Conservation (phyloP, 1,140 invertebrate species). For the Venturia canescens region DNA sequence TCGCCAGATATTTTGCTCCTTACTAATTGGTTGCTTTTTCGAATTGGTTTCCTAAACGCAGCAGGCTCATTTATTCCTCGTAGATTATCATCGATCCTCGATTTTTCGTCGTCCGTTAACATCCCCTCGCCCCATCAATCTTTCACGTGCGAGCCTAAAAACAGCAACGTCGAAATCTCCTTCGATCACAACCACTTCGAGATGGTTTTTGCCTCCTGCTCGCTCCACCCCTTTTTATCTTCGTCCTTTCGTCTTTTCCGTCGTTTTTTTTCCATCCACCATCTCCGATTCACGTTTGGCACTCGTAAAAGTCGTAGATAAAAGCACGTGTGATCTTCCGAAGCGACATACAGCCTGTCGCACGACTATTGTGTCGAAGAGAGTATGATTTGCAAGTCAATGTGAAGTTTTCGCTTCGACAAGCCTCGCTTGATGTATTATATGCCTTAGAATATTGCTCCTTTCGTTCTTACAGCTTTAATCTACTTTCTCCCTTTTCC, state of each 20-base stretch:
- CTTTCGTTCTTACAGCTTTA: background rate
- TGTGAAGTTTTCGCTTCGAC: conserved; percentile 3
- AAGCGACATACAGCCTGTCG: background rate
- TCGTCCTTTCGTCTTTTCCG: background rate
- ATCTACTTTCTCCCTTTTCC: conserved; percentile 11
- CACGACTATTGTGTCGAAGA: conserved; percentile 9
- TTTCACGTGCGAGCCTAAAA: conserved; percentile 19
- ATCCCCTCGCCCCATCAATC: conserved; percentile 4
- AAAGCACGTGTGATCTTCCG: conserved; percentile 1
- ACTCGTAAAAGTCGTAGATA: conserved; percentile 33
- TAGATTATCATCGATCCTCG: background rate
- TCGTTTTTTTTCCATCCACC: background rate
- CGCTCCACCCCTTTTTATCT: background rate
- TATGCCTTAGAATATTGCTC: background rate
- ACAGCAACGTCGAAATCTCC: background rate
- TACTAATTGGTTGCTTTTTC: background rate
- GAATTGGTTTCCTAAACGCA: background rate
- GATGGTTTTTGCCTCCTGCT: background rate
- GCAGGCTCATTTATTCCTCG: background rate
- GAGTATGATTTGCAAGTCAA: conserved; percentile 20
- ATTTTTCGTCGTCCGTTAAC: background rate
- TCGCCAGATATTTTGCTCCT: too few species aligned
- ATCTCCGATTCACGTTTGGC: conserved; percentile 6
- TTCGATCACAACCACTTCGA: background rate
- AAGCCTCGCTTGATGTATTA: background rate